Evolutionary conservation across 2,797 vertebrate species (phyloP).

Genomic region (Chlorospingus semifuscus): DNA sequence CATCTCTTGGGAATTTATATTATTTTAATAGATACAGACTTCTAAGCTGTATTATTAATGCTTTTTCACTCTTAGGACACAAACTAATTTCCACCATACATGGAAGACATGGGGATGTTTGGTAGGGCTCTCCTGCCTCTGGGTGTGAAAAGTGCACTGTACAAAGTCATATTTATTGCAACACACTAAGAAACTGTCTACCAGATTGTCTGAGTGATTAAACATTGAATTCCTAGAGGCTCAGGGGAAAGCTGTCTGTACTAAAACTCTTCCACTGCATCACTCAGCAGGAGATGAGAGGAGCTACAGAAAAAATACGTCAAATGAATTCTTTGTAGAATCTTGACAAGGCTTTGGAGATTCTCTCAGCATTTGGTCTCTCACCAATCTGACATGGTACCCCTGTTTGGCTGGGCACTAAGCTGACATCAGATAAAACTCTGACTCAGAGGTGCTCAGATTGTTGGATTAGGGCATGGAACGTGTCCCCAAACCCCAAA

Average conservation of each 20-base stretch:
- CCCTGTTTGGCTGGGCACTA: not conserved
- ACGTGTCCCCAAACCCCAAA: not conserved
- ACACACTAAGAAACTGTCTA: not conserved
- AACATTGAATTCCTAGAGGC: not conserved
- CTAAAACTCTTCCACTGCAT: not conserved
- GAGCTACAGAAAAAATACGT: not conserved
- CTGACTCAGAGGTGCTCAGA: not conserved
- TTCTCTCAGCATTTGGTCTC: not conserved
- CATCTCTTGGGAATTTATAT: not conserved
- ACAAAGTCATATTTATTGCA: not conserved
- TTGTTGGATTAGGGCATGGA: not conserved
- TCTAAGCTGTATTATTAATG: not conserved
- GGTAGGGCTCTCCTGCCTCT: not conserved
- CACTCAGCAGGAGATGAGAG: not conserved
- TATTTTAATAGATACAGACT: not conserved
- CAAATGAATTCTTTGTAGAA: not conserved
- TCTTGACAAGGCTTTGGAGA: not conserved
- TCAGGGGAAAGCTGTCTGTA: not conserved
- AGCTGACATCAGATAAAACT: not conserved
- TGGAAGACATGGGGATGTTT: not conserved
- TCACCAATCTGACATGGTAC: not conserved
- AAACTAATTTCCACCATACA: not conserved
- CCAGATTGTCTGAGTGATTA: not conserved
- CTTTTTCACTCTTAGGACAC: not conserved
- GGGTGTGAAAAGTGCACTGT: not conserved